phyloP scores from a whole-genome alignment of 2,113 vertebrate species.

The Misgurnus mizolepis region DNA sequence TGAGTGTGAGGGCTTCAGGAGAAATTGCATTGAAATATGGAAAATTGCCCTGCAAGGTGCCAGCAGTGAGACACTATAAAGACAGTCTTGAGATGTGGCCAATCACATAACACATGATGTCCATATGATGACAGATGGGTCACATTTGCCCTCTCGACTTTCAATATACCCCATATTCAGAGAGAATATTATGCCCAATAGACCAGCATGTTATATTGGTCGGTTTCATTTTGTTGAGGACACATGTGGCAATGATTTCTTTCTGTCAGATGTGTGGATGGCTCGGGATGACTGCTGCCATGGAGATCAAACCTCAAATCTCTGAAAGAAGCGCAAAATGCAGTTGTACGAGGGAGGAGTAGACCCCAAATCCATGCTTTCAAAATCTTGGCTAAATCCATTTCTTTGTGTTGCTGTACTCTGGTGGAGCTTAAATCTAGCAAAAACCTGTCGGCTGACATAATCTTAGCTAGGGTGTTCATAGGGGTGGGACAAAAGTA shows the following conservation, averaged over 20 bases:
- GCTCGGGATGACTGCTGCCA: not conserved
- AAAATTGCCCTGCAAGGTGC: conserved; percentile 28
- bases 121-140: conserved; percentile 38
- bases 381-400: not conserved
- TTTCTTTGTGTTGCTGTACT: not conserved
- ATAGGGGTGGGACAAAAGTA: too few relatives aligned
- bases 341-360: not conserved
- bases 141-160: conserved; percentile 23
- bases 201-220: not conserved
- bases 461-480: too few relatives aligned
- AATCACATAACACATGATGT: conserved; percentile 37
- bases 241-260: not conserved
- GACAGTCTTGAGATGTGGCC: conserved; percentile 32
- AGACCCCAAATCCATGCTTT: not conserved
- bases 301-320: not conserved
- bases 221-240: not conserved
- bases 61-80: conserved; percentile 24
- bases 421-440: not conserved
- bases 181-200: conserved; percentile 4
- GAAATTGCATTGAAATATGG: conserved; percentile 39
- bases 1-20: conserved; percentile 28
- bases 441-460: too few relatives aligned
- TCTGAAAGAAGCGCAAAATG: not conserved
- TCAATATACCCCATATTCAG: conserved; percentile 14
- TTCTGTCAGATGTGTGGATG: conserved; percentile 11